Conservation (phyloP, 2,113 vertebrate genomes). For the Tetraodon nigroviridis region DNA sequence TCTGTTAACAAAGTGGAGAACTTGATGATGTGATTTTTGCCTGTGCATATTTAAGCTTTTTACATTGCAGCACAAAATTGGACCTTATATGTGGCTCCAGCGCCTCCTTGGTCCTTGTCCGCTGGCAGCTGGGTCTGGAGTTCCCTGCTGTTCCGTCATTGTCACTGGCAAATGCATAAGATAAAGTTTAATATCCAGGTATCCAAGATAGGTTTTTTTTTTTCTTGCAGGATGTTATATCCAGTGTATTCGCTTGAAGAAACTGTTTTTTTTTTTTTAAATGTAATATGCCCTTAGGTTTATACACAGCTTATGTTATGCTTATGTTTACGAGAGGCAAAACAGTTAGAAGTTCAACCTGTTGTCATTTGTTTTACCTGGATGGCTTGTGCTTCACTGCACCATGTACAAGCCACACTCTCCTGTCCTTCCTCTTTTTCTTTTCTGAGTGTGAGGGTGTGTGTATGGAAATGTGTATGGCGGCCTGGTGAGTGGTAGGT, state of each 20-base stretch:
- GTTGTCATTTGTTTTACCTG: conserved; percentile 50
- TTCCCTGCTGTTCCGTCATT: conserved; percentile 82
- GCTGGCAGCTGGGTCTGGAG: conserved; percentile 80
- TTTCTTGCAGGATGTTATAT: too few relatives aligned
- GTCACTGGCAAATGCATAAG: conserved; percentile 10
- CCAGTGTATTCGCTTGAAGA: too few relatives aligned
- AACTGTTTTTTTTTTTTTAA: too few relatives aligned
- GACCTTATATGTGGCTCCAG: conserved; percentile 83
- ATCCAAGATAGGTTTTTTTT: too few relatives aligned
- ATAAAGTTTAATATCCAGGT: too few relatives aligned
- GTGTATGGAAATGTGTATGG: conserved; percentile 51
- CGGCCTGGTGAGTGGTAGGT: conserved; percentile 57
- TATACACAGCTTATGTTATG: too few relatives aligned
- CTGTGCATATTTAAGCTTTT: not conserved
- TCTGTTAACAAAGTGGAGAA: conserved; percentile 36
- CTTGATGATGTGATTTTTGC: not conserved
- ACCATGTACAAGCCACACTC: conserved; percentile 49
- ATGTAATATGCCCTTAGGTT: too few relatives aligned
- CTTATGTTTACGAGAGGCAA: not conserved
- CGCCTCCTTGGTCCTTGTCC: conserved; percentile 79
- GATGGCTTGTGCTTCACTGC: conserved; percentile 59
- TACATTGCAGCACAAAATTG: not conserved
- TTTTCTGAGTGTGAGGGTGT: conserved; percentile 50
- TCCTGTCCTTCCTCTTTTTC: conserved; percentile 45
- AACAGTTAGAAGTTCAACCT: not conserved